A percentile compares a stretch with the other conserved stretches of the same genome.
These are phyloP conservation scores for Himalopsyche japonica DNA, from an alignment of 2,888 invertebrate species.

Conservation along the genomic window DNA sequence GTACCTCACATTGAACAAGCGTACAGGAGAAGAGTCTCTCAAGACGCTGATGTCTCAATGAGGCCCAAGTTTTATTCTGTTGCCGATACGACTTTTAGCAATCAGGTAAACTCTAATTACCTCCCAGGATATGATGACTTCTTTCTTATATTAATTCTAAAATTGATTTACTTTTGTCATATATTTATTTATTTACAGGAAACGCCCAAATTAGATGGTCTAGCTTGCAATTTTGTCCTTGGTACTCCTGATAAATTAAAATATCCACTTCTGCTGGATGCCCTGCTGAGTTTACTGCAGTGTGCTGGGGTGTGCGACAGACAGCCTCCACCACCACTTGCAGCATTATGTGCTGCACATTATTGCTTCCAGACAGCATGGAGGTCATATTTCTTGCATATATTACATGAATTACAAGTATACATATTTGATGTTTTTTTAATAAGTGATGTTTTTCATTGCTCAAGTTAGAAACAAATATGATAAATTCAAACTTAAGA, in stretches of 20 bases:
- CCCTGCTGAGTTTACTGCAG: slow-evolving; percentile 80
- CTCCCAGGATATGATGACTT: too few species aligned
- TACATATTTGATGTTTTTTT: too few species aligned
- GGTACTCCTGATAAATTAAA: slow-evolving; percentile 90
- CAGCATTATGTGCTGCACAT: slow-evolving; percentile 80
- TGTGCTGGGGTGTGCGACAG: slow-evolving; percentile 73
- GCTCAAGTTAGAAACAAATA: too few species aligned
- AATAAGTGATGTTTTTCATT: too few species aligned
- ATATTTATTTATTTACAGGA: slow-evolving; percentile 58
- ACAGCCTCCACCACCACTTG: slow-evolving; percentile 56
- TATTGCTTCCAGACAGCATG: slow-evolving; percentile 88
- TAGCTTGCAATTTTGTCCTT: slow-evolving; percentile 92
- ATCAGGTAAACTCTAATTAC: slow-evolving; percentile 50
- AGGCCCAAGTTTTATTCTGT: slow-evolving; percentile 91
- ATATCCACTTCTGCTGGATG: slow-evolving; percentile 84
- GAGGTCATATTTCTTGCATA: slow-evolving; percentile 57
- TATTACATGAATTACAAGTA: background rate
- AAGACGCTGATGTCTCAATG: slow-evolving; percentile 70
- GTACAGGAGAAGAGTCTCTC: slow-evolving; percentile 52
- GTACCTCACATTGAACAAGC: slow-evolving; percentile 56
- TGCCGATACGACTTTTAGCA: slow-evolving; percentile 73
- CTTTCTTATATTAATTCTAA: too few species aligned
- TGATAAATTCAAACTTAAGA: too few species aligned
- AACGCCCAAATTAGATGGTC: slow-evolving; percentile 88
- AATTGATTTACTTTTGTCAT: background rate